Base-by-base conservation (phyloP, 1,140 invertebrate species). In the Orius insidiosus region DNA sequence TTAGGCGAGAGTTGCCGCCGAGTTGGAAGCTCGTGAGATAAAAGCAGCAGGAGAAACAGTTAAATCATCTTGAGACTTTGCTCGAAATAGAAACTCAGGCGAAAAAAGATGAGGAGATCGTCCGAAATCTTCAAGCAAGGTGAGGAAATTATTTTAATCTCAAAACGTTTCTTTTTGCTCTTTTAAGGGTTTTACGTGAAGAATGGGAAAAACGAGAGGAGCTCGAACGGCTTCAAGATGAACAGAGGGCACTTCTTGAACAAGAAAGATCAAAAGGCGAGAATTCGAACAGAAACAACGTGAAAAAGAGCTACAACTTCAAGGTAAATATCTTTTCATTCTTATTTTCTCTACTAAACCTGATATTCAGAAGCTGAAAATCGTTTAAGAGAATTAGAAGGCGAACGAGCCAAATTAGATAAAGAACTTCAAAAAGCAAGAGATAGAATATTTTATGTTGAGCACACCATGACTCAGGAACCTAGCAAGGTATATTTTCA, bases 141-240 rank as follows among this genome's bases (percentile, higher is more conserved):
- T 68, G 54, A 46, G 48, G 42, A 19, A 45, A 42, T 40, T 33
- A 35, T 24, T 31, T 47, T 15, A 7, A 46, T 48, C 8, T 33
- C 9, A 37, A 14, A 38, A 33, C 6, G 32, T 14, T n/a, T 14
- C 35, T 50, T 53, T 11, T 54, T 49, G 74, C 13, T 14, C 35
- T 50, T 53, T 11, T 54, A 49, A 74, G 78, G 55, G 75, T 87
- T 35, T 63, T 87, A 43, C 68, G 75, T 33, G 83, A 87, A 64
- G 83, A 85, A 66, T 85, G 80, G 79, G 78, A 82, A 55, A 79
- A 76, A 57, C 58, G 81, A 52, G 80, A 84, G 59, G 77, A 85
- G 59, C 59, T 86, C 36, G 83, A 86, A 62, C 66, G 67, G 46
- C 58, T 85, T 9, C 80, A 85, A 60, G 70, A 75, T 55, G 78